Evolutionary conservation across 1,140 invertebrate genomes (phyloP).

Genomic region (Lepidotrigona ventralis): DNA sequence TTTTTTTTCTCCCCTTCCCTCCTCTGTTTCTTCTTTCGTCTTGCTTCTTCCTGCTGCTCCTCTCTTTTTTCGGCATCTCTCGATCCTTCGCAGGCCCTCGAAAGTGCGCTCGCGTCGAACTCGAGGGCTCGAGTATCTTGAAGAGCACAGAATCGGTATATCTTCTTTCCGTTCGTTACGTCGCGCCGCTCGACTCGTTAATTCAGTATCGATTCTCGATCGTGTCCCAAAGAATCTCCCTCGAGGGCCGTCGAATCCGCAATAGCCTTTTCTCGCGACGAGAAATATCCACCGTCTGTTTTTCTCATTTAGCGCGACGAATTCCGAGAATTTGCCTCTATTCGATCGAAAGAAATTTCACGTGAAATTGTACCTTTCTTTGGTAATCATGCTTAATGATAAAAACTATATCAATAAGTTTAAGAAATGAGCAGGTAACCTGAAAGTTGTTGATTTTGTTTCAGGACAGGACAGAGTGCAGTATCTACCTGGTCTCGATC

Average conservation of each 20-base stretch:
- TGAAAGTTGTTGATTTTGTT: not conserved
- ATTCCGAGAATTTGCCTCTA: not conserved
- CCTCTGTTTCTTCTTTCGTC: not conserved
- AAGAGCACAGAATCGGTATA: constrained; percentile 30
- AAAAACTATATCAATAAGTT: not conserved
- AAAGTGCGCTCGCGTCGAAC: constrained; percentile 45
- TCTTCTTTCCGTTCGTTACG: constrained; percentile 38
- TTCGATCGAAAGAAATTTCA: not conserved
- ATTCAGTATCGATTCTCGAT: constrained; percentile 51
- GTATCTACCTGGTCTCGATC: not conserved
- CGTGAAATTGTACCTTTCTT: not conserved
- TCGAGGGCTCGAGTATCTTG: constrained; percentile 38
- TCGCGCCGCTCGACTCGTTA: constrained; percentile 37
- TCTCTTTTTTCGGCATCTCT: constrained; percentile 14
- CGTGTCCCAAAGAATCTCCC: constrained; percentile 15
- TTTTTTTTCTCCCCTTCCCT: not conserved
- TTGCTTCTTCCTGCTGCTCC: not conserved
- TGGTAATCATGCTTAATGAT: not conserved
- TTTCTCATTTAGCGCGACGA: not conserved
- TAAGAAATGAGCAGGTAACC: no score
- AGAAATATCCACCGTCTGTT: not conserved
- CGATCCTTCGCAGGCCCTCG: constrained; percentile 41
- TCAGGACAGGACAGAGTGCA: not conserved
- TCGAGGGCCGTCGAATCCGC: constrained; percentile 41
- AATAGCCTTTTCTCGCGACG: constrained; percentile 41